Evolutionary conservation across 2,888 invertebrate species (phyloP).

Genomic region (Atherix ibis): DNA sequence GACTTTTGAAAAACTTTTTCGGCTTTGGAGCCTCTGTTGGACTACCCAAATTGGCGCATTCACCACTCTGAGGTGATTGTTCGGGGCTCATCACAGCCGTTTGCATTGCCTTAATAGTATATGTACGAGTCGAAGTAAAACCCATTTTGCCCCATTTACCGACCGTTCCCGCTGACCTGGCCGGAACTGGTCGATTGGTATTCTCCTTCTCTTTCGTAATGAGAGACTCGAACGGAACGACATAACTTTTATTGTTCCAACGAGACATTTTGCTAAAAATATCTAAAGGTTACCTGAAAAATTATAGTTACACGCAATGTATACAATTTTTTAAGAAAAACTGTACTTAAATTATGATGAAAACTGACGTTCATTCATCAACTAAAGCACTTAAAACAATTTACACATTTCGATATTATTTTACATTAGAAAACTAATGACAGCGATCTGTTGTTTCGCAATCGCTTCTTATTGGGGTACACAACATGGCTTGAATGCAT

Average conservation of each 20-base stretch:
- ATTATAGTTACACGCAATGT: background rate
- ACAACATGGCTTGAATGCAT: no score
- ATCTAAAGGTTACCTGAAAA: background rate
- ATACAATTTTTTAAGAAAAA: constrained; percentile 3
- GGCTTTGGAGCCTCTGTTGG: constrained; percentile 47
- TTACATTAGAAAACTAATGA: no score
- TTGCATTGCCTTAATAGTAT: constrained; percentile 24
- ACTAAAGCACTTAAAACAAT: no score
- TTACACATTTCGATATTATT: no score
- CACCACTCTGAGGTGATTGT: constrained; percentile 15
- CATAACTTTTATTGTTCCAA: constrained; percentile 48
- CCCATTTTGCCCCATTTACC: constrained; percentile 92
- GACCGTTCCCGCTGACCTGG: constrained; percentile 77
- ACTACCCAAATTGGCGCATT: constrained; percentile 21
- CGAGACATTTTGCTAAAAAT: constrained; percentile 36
- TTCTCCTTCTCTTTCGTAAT: constrained; percentile 55
- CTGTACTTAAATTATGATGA: no score
- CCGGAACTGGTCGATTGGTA: constrained; percentile 74
- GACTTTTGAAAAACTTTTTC: constrained; percentile 81
- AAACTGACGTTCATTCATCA: no score
- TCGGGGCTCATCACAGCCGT: constrained; percentile 17
- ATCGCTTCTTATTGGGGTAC: no score
- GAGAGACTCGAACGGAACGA: constrained; percentile 45
- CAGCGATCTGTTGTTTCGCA: no score
- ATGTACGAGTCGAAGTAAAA: constrained; percentile 71